Conservation (phyloP, 2,797 vertebrate genomes). For the Acomys russatus region DNA sequence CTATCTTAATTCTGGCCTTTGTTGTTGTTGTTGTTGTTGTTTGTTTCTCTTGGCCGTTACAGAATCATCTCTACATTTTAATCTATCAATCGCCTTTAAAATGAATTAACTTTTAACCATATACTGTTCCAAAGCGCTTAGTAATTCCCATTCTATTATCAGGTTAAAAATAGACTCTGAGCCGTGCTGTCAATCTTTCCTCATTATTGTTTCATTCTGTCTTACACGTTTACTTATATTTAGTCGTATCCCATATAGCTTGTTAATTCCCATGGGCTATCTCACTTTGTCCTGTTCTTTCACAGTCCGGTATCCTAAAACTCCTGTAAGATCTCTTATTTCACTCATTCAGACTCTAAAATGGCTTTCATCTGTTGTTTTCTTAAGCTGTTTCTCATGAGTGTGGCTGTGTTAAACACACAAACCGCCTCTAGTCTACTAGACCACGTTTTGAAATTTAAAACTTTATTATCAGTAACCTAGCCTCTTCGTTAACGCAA, state of each 20-base stretch:
- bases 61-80: neutral
- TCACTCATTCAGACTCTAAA: neutral
- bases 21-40: neutral
- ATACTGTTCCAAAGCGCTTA: neutral
- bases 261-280: neutral
- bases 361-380: neutral
- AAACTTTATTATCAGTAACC: neutral
- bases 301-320: neutral
- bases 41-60: no score
- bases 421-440: neutral
- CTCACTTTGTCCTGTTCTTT: neutral
- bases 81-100: neutral
- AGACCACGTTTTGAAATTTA: neutral
- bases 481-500: neutral
- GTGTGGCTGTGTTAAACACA: neutral
- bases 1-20: neutral
- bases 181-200: neutral
- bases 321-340: neutral
- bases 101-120: neutral
- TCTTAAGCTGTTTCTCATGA: neutral
- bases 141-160: slow-evolving; percentile 1
- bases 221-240: neutral
- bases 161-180: slow-evolving; percentile 31
- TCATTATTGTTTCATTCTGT: neutral
- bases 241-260: neutral